Evolutionary conservation across 1,140 invertebrate genomes (phyloP).

Genomic region (Caerostris extrusa): DNA sequence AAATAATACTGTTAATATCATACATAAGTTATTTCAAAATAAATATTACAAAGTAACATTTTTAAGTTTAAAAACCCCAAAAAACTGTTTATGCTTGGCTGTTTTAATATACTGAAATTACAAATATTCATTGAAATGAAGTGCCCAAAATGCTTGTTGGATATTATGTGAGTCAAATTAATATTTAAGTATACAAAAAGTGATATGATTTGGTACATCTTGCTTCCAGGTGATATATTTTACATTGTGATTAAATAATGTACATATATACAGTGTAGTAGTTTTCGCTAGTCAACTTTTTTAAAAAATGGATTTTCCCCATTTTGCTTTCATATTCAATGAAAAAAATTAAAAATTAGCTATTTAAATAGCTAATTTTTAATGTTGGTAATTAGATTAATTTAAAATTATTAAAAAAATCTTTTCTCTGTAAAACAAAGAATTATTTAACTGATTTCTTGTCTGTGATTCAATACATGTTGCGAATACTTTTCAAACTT

Average conservation of each 20-base stretch:
- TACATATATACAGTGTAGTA: conserved; percentile 14
- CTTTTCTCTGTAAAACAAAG: too few relatives aligned
- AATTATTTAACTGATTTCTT: too few relatives aligned
- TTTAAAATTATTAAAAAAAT: too few relatives aligned
- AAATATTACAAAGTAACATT: neutral
- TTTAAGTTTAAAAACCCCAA: neutral
- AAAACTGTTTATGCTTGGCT: conserved; percentile 11
- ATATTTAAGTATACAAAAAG: conserved; percentile 5
- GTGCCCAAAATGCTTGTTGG: conserved; percentile 34
- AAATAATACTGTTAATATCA: neutral
- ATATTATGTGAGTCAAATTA: conserved; percentile 15
- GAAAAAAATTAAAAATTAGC: neutral
- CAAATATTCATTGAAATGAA: neutral
- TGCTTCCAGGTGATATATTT: conserved; percentile 55
- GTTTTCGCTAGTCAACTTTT: conserved; percentile 36
- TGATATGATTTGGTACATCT: conserved; percentile 26
- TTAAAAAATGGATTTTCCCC: neutral
- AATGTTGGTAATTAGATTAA: too few relatives aligned
- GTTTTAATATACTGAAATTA: neutral
- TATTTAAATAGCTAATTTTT: too few relatives aligned
- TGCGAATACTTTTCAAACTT: too few relatives aligned
- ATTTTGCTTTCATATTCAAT: neutral
- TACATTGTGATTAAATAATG: conserved; percentile 20
- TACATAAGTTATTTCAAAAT: neutral
- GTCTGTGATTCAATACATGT: too few relatives aligned